Evolutionary conservation across 2,113 vertebrate species (phyloP), one percentile per base, ranked within the genome.

Genomic region (Nibea coibor): DNA sequence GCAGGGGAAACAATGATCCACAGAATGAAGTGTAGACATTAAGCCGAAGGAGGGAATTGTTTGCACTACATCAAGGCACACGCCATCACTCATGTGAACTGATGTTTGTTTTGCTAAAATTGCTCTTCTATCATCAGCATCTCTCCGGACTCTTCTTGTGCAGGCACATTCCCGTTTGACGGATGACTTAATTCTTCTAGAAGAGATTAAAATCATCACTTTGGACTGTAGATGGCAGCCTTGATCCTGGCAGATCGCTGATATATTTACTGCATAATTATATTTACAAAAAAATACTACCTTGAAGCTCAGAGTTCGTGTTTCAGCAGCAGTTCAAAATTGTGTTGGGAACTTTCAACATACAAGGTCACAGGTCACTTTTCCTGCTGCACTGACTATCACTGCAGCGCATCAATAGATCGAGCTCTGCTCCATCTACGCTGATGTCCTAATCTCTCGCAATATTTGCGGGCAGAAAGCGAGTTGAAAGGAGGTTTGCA

Each of bases 211-310:
- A 64, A 53, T 50, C 19, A 42, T 47, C n/a, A 8, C 54, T 56
- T 48, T 86, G 48, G 73, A 47, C 91, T 88, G 58, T 74, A 89
- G 87, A 78, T 90, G 91, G 88, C 86, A 84, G 86, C 82, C 74
- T 92, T 88, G 72, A 72, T 78, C 58, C 57, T 84, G 48, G 17
- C 39, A 72, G 42, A 45, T 35, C 8, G 19, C 68, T 59, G 57
- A 54, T 6, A 17, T n/a, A 53, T 80, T 47, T 42, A 24, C n/a
- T 67, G 35, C 17, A 2, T 56, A 50, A 39, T 22, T 63, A 42
- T 20, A 57, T n/a, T 11, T 10, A 39, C 43, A 2, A 64, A 53
- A 53, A 51, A n/a, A 48, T 64, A 50, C 26, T 11, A 10, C 58
- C 19, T 43, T 24, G 4, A 28, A 69, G n/a, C 58, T 63, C 35